These are phyloP conservation scores for Battus philenor DNA, from an alignment of 1,140 invertebrate species.

Conservation along the genomic window DNA sequence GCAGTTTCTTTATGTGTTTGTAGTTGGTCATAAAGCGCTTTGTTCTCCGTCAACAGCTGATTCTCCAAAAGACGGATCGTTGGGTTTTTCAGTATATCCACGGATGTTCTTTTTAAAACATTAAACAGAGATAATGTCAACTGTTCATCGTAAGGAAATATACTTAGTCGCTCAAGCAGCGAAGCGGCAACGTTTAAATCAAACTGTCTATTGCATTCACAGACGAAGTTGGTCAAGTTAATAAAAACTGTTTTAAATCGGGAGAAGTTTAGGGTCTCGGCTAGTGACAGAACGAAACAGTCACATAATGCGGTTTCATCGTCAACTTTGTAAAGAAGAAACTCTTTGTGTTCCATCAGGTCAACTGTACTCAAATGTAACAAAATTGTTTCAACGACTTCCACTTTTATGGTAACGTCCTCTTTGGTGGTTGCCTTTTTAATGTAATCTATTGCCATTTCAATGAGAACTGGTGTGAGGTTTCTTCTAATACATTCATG, in stretches of 20 bases:
- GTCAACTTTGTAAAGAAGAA: constrained; percentile 26
- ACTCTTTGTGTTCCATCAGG: constrained; percentile 28
- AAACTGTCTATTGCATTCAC: constrained; percentile 27
- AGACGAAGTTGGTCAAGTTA: constrained; percentile 44
- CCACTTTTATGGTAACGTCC: constrained; percentile 23
- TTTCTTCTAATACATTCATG: constrained; percentile 36
- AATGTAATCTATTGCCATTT: constrained; percentile 44
- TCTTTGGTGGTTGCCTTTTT: constrained; percentile 18
- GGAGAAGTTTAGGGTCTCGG: constrained; percentile 53
- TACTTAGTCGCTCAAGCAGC: constrained; percentile 50
- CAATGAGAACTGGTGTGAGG: constrained; percentile 34
- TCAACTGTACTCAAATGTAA: constrained; percentile 43
- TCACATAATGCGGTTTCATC: constrained; percentile 33
- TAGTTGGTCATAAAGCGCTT: constrained; percentile 28
- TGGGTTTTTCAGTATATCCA: constrained; percentile 33
- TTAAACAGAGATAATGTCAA: constrained; percentile 35
- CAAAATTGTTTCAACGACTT: constrained; percentile 36
- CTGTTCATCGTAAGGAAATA: constrained; percentile 40
- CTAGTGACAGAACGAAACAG: constrained; percentile 39
- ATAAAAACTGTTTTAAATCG: constrained; percentile 51
- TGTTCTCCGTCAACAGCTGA: constrained; percentile 22
- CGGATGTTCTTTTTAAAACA: constrained; percentile 39
- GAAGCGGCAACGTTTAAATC: constrained; percentile 28
- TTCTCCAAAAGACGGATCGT: constrained; percentile 42
- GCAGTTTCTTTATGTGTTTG: constrained; percentile 20